Evolutionary conservation across 2,797 vertebrate species (phyloP).

Genomic region (Phalloptychus januarius): DNA sequence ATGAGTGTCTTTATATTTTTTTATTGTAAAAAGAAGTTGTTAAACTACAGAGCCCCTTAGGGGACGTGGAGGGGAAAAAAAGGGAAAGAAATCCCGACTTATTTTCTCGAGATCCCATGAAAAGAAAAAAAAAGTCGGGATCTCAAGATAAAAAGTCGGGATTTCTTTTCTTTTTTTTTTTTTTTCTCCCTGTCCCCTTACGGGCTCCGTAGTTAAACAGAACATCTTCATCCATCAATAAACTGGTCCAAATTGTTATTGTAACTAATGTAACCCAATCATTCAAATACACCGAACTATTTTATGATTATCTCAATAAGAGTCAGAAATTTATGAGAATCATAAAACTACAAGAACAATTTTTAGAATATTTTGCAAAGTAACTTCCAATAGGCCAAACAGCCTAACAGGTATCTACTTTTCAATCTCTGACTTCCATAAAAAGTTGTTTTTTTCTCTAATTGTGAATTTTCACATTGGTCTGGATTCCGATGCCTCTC

Average conservation of each 20-base stretch:
- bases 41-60: too few species aligned
- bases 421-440: neutral
- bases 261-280: neutral
- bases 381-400: neutral
- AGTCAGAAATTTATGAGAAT: neutral
- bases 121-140: too few species aligned
- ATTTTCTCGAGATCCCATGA: too few species aligned
- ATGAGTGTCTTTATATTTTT: neutral
- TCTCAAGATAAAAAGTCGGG: too few species aligned
- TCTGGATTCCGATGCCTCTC: neutral
- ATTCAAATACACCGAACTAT: neutral
- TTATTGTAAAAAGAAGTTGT: neutral
- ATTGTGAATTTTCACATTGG: neutral
- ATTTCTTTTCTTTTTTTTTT: too few species aligned
- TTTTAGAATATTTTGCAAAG: neutral
- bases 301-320: neutral
- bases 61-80: too few species aligned
- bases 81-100: too few species aligned
- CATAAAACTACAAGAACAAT: neutral
- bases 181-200: too few species aligned
- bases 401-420: neutral
- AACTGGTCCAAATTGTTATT: neutral
- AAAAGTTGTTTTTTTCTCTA: neutral
- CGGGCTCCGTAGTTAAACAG: too few species aligned
- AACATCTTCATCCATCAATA: neutral